Base-by-base conservation (phyloP, 2,113 vertebrate genomes). In the Nyctereutes procyonoides region DNA sequence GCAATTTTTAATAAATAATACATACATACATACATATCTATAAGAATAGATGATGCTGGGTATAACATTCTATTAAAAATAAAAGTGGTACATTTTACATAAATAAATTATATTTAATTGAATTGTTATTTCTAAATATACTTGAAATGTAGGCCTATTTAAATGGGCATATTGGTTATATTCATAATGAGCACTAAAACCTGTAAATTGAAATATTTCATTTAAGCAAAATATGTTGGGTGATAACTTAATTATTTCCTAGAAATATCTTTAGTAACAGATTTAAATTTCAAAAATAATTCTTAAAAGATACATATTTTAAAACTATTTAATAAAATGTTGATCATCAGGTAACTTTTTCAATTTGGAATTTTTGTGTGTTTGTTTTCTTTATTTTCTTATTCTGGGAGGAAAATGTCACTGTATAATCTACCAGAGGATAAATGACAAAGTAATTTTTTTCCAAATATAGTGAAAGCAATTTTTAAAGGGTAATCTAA, bases 131-230 rank as follows among this genome's bases (percentile, higher is more conserved):
- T 87, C 58, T 67, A 69, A 69, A 53, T 69, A n/a, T 32, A 13
- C 13, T 48, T 30, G 19, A 83, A 51, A 93, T 35, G 8, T 24
- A 43, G 2, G 4, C 73, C 87, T 96, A 83, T 65, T 84, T 96
- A 97, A 98, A 91, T 95, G 95, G 79, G 81, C 43, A 95, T 58
- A 15, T 38, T 90, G 76, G 28, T 85, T 89, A 63, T 88, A 88
- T 94, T 96, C 85, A 48, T 94, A 89, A 80, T 38, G 83, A 86
- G 38, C 30, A 20, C 38, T 13, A 15, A 55, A 94, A 93, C 74
- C 0, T 0, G 38, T 96, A 90, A 62, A 97, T 88, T 94, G 48
- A 93, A 96, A 94, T 91, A 94, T 76, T 89, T 97, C 3, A 83
- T 90, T 83, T 17, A 53, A 95, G 53, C 92, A 97, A 96, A 93